These are phyloP conservation scores for Muntiacus reevesi DNA, from an alignment of 2,113 vertebrate genomes.

Conservation along the genomic window DNA sequence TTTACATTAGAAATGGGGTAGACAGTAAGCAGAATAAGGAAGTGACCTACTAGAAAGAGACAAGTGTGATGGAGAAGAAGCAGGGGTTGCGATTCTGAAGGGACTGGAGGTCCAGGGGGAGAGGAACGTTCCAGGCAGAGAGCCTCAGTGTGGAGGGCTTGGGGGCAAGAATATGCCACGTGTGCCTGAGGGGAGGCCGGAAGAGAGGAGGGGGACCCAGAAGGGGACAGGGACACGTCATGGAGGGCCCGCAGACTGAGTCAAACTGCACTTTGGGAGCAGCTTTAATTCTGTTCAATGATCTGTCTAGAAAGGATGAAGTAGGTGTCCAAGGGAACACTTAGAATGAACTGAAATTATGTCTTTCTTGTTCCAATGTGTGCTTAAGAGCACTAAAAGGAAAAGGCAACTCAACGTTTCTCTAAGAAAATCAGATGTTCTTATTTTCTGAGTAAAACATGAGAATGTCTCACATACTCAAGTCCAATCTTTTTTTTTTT, in stretches of 20 bases:
- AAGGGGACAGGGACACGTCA: too few relatives aligned
- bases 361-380: background rate
- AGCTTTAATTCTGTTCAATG: background rate
- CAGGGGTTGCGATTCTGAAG: background rate
- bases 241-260: background rate
- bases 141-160: background rate
- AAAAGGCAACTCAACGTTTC: background rate
- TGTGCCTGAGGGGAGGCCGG: background rate
- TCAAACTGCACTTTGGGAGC: background rate
- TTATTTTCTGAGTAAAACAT: background rate
- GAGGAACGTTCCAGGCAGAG: background rate
- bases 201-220: background rate
- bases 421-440: background rate
- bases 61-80: background rate
- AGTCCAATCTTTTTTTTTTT: background rate
- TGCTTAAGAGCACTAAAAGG: background rate
- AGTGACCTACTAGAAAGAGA: background rate
- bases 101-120: background rate
- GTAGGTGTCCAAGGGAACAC: background rate
- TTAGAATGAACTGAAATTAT: background rate
- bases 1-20: background rate
- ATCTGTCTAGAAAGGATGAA: background rate
- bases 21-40: background rate
- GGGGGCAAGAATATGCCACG: background rate
- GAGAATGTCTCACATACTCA: background rate